Base-by-base conservation (phyloP, 1,140 invertebrate genomes). In the Caerostris extrusa region DNA sequence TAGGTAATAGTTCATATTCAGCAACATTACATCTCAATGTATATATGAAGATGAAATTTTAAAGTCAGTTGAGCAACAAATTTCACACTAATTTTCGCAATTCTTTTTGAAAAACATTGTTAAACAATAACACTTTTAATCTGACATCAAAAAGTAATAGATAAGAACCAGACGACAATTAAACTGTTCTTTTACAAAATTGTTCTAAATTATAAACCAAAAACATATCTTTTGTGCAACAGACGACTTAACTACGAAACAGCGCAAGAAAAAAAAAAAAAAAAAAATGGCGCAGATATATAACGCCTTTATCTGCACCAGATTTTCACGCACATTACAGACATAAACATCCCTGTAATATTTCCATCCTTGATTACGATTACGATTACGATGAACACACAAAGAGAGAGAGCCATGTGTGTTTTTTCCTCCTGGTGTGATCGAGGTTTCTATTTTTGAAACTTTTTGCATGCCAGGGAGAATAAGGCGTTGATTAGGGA, bases 401-500 rank as follows among this genome's bases (percentile, higher is more conserved):
- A 34, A 34, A 67, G 12, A 12, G 50, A 55, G 57, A 60, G 83
- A 55, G 55, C 57, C 58, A 56, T 85, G 83, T 85, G 83, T n/a
- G 34, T 34, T 34, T 19, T 17, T 85, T 57, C 58, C 88, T 55
- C 88, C 67, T 61, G n/a, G 56, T 67, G 85, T n/a, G 57, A 85
- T 90, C 53, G 53, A 57, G 64, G 50, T 61, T 71, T 58, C 88
- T 90, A 87, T 87, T 87, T 87, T 61, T 58, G 88, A 77, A 56
- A 7, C 67, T 61, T 57, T 53, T 34, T 50, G 50, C 71, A 14
- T 67, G 7, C 34, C 19, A 88, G 55, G n/a, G 14, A 57, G 19
- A 17, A 34, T 60, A 58, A 90, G 88, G 88, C 67, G 88, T 90
- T 90, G 88, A 90, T 90, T 90, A 90, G 88, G 67, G 85, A 34